Base-by-base conservation (phyloP, 2,113 vertebrate genomes). In the Eleginops maclovinus region DNA sequence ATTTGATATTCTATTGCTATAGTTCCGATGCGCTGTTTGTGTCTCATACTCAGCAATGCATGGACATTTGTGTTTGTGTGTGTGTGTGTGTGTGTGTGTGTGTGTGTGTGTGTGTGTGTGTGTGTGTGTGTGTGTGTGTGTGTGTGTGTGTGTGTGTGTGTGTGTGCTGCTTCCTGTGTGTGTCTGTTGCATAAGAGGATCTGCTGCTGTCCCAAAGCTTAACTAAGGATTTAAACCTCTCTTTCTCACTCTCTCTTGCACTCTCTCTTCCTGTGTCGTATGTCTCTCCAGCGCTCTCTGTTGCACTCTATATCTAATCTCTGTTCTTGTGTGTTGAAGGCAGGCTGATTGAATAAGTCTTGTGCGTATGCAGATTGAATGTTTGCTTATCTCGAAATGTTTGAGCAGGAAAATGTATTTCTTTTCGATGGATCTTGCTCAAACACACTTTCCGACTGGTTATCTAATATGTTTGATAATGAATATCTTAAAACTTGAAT, bases 111-210 rank as follows among this genome's bases (percentile, higher is more conserved):
- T 84, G 75, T 81, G 83, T 74, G 85, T 53, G 72, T 60, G 84
- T 94, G n/a, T 53, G 36, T 75, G 76, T 73, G 71, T 56, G 41
- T 26, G 73, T 58, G 49, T 85, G 77, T n/a, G n/a, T n/a, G n/a
- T n/a, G n/a, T n/a, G n/a, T n/a, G n/a, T n/a, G n/a, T 31, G 56
- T 66, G 31, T 53, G 36, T 75, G 76, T 73, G 71, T 56, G 41
- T 26, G 73, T 58, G 49, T 85, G 77, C 79, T 9, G n/a, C 53
- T 50, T 56, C n/a, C 28, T 78, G 64, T 84, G 75, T 81, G 83
- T 74, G 85, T 53, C 74, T 60, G 84, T 94, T 94, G 90, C 90
- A 87, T 94, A 94, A 94, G 90, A 89, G 90, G 92, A 94, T 94
- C 91, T 88, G 86, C 89, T 83, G 81, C 89, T 86, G 92, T 92